Percentiles rank a stretch among this genome's conserved stretches.
Conservation (phyloP, 2,113 vertebrate species). For the Oxyruncus cristatus region DNA sequence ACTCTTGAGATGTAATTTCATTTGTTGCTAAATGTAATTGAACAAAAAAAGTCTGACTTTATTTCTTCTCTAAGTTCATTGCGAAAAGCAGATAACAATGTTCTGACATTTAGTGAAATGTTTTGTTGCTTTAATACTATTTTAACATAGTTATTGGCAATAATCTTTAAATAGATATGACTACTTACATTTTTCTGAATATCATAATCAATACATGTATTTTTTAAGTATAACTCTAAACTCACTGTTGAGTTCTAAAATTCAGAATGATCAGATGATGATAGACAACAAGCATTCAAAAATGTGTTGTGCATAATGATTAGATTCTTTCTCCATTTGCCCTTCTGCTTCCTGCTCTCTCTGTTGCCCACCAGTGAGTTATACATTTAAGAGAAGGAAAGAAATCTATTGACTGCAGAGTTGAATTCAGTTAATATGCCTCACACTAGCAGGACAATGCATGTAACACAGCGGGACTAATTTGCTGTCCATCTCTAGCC, state of each 20-base stretch:
- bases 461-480: constrained; percentile 18
- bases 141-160: not conserved
- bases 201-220: not conserved
- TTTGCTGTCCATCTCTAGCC: not conserved
- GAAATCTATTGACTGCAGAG: not conserved
- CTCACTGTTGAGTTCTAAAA: not conserved
- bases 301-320: not conserved
- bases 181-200: not conserved
- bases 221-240: not conserved
- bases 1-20: not conserved
- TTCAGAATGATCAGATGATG: not conserved
- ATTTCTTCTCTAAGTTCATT: not conserved
- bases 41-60: not conserved
- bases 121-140: not conserved
- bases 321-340: not conserved
- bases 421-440: not conserved
- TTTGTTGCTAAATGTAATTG: not conserved
- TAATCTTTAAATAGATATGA: not conserved
- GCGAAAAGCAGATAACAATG: not conserved
- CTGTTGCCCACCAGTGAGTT: not conserved
- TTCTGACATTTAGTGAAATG: not conserved
- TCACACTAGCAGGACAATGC: constrained; percentile 9
- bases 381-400: not conserved
- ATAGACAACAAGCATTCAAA: not conserved
- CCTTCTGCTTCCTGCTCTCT: not conserved